Percentiles rank a stretch among this genome's conserved stretches.
Conservation (phyloP, 2,113 vertebrate genomes). For the Plecotus auritus region DNA sequence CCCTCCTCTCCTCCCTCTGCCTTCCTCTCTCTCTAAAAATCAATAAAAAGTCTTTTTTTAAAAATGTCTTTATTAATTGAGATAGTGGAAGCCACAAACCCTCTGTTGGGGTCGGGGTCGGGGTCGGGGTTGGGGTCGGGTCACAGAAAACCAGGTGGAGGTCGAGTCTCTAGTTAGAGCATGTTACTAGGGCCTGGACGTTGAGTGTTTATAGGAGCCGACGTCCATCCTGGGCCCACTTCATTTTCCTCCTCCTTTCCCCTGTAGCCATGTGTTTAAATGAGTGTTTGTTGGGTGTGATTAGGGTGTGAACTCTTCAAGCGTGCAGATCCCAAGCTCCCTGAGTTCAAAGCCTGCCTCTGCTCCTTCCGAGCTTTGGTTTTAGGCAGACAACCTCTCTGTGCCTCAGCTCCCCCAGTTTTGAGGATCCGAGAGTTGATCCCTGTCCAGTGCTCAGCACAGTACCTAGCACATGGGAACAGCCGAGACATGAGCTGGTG, state of each 20-base stretch:
- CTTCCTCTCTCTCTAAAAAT: no score
- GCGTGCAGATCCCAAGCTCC: rapidly evolving
- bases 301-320: neutral
- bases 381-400: neutral
- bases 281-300: neutral
- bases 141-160: neutral
- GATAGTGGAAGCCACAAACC: rapidly evolving
- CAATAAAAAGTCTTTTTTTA: no score
- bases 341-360: neutral
- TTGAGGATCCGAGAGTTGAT: neutral
- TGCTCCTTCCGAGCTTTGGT: neutral
- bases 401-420: rapidly evolving
- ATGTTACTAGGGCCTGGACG: neutral
- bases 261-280: neutral
- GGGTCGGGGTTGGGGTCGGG: no score
- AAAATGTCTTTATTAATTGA: neutral
- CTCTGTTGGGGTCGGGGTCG: neutral
- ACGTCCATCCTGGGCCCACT: rapidly evolving
- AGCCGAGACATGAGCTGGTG: rapidly evolving
- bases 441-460: rapidly evolving
- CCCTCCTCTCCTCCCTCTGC: no score
- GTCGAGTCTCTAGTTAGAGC: neutral
- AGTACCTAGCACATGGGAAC: rapidly evolving
- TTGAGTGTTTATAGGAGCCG: rapidly evolving
- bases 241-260: neutral